A percentile compares a stretch with the other conserved stretches of the same genome.
These are phyloP conservation scores for Agrotis exclamationis DNA, from an alignment of 2,888 invertebrate genomes.

Conservation along the genomic window DNA sequence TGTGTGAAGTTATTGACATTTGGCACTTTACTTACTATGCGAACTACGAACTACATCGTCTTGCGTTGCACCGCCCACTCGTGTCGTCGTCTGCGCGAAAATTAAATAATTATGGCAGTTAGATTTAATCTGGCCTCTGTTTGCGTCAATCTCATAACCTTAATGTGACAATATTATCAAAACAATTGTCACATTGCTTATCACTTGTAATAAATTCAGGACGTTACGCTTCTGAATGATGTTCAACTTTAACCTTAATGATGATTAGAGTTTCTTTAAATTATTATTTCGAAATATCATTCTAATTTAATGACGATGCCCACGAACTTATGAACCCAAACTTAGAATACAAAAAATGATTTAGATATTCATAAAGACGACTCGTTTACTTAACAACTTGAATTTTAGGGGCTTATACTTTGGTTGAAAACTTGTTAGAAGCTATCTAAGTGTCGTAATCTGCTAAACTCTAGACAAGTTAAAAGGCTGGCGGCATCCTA, in stretches of 20 bases:
- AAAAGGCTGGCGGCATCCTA: conserved; percentile 32
- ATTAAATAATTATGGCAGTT: conserved; percentile 29
- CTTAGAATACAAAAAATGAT: conserved; percentile 1
- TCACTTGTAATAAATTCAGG: conserved; percentile 31
- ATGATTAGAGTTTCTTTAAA: conserved; percentile 42
- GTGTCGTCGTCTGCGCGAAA: conserved; percentile 29
- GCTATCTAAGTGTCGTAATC: conserved; percentile 20
- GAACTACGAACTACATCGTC: conserved; percentile 39
- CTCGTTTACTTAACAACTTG: neutral
- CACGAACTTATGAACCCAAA: conserved; percentile 22
- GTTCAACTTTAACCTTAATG: conserved; percentile 40
- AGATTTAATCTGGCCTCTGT: conserved; percentile 40
- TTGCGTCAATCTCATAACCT: conserved; percentile 49
- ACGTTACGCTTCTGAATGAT: conserved; percentile 28
- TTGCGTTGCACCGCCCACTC: conserved; percentile 35
- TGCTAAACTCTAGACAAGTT: conserved; percentile 9
- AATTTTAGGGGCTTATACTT: conserved; percentile 1
- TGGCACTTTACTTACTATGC: conserved; percentile 39
- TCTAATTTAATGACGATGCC: conserved; percentile 14
- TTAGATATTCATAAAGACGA: neutral
- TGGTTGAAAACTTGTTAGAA: neutral
- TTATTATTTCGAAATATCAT: conserved; percentile 47
- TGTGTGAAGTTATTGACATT: conserved; percentile 55
- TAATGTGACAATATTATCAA: conserved; percentile 50
- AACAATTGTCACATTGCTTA: conserved; percentile 45